Evolutionary conservation across 2,888 invertebrate species (phyloP).

Genomic region (Apamea anceps): DNA sequence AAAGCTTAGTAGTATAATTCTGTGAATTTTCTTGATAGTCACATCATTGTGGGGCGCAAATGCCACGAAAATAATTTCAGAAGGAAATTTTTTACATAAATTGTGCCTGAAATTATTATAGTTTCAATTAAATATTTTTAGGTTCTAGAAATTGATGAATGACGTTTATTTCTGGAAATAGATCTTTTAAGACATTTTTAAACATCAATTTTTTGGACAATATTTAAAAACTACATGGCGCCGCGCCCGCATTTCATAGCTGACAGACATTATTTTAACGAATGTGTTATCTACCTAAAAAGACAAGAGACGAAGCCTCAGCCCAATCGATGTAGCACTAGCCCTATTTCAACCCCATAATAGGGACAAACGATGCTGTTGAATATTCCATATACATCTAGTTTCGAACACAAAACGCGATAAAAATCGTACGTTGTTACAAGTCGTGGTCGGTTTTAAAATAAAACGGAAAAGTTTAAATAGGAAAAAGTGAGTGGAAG

Average conservation of each 20-base stretch:
- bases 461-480: conserved; percentile 89
- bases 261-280: neutral
- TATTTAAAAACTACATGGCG: neutral
- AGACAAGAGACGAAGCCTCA: neutral
- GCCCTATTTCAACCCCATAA: conserved; percentile 46
- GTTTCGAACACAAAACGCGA: conserved; percentile 63
- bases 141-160: neutral
- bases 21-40: neutral
- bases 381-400: conserved; percentile 60
- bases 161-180: neutral
- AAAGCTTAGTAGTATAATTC: neutral
- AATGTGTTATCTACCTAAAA: neutral
- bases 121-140: too few relatives aligned
- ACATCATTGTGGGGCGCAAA: neutral
- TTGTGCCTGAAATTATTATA: neutral
- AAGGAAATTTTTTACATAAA: neutral
- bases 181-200: neutral
- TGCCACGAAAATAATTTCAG: too few relatives aligned
- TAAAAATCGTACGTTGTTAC: conserved; percentile 69
- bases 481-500: conserved; percentile 87
- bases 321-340: conserved; percentile 27
- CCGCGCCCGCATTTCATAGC: neutral
- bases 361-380: conserved; percentile 55
- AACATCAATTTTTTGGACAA: fast-evolving
- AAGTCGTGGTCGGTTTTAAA: conserved; percentile 79